A percentile compares a stretch with the other conserved stretches of the same genome.
phyloP scores from a whole-genome alignment of 2,113 vertebrate species.

The Labeo catla region DNA sequence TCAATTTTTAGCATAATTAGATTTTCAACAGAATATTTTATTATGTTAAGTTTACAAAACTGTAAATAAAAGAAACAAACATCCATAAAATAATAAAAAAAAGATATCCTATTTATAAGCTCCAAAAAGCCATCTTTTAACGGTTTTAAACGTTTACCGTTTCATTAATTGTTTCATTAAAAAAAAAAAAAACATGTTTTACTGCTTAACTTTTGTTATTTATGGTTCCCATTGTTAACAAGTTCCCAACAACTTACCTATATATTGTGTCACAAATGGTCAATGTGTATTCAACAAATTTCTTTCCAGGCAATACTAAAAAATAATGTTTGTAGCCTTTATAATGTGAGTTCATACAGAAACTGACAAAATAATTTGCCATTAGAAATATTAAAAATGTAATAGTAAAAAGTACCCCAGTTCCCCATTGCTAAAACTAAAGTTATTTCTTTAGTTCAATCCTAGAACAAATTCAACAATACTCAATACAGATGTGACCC shows the following conservation, averaged over 20 bases:
- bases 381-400: not conserved
- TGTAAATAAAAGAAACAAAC: too few species aligned
- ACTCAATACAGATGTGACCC: not conserved
- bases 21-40: not conserved
- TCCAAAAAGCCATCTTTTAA: not conserved
- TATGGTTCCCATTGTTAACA: not conserved
- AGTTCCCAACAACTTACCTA: not conserved
- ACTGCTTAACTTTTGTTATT: not conserved
- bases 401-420: not conserved
- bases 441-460: not conserved
- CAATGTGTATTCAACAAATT: not conserved
- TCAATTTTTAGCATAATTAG: not conserved
- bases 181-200: not conserved
- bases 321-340: not conserved
- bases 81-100: not conserved
- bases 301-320: not conserved
- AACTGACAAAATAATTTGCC: not conserved
- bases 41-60: too few species aligned
- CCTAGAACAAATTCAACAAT: not conserved
- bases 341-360: not conserved
- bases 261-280: not conserved
- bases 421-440: not conserved
- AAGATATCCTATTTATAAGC: not conserved
- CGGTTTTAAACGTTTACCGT: not conserved
- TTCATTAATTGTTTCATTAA: not conserved